A percentile compares a stretch with the other conserved stretches of the same genome.
These are phyloP conservation scores for Echinometra lucunter DNA, from an alignment of 53 echinoderm and acorn worm species.

Conservation along the genomic window DNA sequence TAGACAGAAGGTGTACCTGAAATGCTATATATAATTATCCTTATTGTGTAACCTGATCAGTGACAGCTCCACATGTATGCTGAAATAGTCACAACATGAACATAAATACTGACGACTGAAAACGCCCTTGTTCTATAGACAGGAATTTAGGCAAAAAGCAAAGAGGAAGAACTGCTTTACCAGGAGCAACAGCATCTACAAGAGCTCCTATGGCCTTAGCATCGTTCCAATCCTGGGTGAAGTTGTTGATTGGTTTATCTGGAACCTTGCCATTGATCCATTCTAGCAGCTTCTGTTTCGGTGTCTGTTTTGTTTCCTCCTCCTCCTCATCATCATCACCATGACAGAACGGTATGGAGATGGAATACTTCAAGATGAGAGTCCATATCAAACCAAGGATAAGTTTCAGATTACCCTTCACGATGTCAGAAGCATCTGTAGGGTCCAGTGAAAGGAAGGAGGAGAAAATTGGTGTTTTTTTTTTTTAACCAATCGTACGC, in stretches of 20 bases:
- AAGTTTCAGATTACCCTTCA: conserved; percentile 93
- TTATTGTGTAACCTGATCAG: no score
- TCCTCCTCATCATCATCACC: conserved; percentile 83
- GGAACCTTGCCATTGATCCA: conserved; percentile 99
- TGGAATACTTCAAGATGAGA: conserved; percentile 97
- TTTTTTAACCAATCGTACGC: no score
- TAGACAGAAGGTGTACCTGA: no score
- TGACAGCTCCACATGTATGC: no score
- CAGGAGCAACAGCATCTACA: conserved; percentile 97
- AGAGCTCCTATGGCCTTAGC: conserved; percentile 97
- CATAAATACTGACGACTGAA: no score
- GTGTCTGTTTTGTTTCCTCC: conserved; percentile 67
- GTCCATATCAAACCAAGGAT: conserved; percentile 99
- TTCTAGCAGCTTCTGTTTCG: conserved; percentile 93
- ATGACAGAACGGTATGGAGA: conserved; percentile 99
- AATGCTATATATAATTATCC: no score
- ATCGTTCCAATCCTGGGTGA: conserved; percentile 96
- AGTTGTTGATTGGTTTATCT: conserved; percentile 94
- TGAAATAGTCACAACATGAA: no score
- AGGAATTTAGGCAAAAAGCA: neutral
- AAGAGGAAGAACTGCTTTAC: conserved; percentile 49
- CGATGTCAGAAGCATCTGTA: conserved; percentile 93
- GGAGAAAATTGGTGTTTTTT: no score
- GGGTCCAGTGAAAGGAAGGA: neutral
- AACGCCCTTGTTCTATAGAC: no score